These are phyloP conservation scores for Huso huso DNA, from an alignment of 2,797 vertebrate species.

Conservation along the genomic window DNA sequence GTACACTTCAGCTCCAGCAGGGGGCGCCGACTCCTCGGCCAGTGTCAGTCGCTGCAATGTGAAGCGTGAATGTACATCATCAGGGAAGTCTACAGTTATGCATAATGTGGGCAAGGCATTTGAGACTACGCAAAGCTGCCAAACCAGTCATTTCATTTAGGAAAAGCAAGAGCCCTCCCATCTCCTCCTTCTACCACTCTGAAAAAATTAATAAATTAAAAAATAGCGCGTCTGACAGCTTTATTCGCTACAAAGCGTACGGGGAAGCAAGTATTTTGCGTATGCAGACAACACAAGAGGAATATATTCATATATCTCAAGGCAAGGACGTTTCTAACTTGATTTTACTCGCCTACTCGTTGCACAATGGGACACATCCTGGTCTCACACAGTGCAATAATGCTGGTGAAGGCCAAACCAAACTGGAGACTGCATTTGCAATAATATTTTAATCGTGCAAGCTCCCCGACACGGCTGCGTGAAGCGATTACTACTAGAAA, in stretches of 20 bases:
- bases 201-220: constrained; percentile 1
- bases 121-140: constrained; percentile 7
- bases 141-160: constrained; percentile 8
- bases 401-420: constrained; percentile 1
- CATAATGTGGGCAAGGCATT: constrained; percentile 11
- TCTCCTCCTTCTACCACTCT: constrained; percentile 3
- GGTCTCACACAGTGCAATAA: not conserved
- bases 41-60: not conserved
- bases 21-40: constrained; percentile 25
- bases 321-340: constrained; percentile 14
- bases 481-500: not conserved
- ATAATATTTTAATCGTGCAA: not conserved
- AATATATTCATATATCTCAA: not conserved
- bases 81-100: not conserved
- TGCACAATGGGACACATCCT: constrained; percentile 3
- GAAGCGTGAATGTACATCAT: not conserved
- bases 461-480: not conserved
- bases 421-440: not conserved
- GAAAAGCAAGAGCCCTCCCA: constrained; percentile 17
- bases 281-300: constrained; percentile 1
- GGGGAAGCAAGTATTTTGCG: not conserved
- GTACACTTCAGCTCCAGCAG: constrained; percentile 20
- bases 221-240: not conserved
- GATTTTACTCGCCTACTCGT: not conserved
- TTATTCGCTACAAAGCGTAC: not conserved